Evolutionary conservation across 1,140 invertebrate species (phyloP).

Genomic region (Micrasema longulum): DNA sequence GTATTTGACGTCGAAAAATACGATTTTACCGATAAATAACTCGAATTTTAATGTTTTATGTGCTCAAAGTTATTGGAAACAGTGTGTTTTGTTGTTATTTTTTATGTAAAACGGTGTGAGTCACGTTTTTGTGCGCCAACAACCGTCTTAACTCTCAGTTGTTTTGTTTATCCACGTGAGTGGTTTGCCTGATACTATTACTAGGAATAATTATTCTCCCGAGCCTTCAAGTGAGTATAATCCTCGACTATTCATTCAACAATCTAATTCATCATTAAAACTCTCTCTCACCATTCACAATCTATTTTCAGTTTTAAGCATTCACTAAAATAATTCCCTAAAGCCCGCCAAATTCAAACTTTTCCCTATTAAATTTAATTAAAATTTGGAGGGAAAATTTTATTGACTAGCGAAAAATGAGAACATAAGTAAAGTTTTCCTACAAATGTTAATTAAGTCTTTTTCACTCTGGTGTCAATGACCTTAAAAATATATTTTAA

Average conservation of each 20-base stretch:
- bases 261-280: no score
- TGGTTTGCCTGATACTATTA: constrained; percentile 16
- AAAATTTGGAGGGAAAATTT: no score
- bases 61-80: constrained; percentile 23
- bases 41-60: constrained; percentile 11
- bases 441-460: no score
- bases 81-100: constrained; percentile 29
- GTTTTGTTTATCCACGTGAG: constrained; percentile 34
- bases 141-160: constrained; percentile 21
- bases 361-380: no score
- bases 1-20: constrained; percentile 15
- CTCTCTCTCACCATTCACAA: no score
- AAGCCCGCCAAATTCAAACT: no score
- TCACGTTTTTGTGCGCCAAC: constrained; percentile 8
- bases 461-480: no score
- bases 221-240: constrained; percentile 22
- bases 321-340: no score
- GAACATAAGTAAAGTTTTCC: no score
- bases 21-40: constrained; percentile 27
- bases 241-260: background rate
- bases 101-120: constrained; percentile 11
- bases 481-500: no score
- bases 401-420: no score
- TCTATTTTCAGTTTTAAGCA: no score
- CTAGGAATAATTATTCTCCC: constrained; percentile 25